phyloP scores from a whole-genome alignment of 2,113 vertebrate genomes.

The Accipiter cooperii region DNA sequence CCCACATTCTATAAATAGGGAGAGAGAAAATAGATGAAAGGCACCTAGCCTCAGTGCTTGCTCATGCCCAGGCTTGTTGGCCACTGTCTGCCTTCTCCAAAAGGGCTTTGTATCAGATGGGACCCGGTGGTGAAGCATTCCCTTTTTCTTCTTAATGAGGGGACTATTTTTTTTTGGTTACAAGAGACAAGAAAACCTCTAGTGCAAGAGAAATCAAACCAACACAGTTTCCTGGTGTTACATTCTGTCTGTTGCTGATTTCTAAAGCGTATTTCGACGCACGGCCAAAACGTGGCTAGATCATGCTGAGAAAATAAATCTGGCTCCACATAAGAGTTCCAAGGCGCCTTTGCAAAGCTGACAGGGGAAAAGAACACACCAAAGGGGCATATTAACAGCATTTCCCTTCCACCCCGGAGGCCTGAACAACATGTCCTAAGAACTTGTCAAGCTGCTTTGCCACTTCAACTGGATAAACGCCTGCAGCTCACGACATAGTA shows the following conservation, averaged over 20 bases:
- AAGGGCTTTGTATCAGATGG: neutral
- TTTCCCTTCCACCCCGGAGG: neutral
- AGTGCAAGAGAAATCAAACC: neutral
- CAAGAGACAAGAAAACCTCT: neutral
- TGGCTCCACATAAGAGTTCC: neutral
- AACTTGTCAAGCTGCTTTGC: neutral
- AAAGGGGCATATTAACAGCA: neutral
- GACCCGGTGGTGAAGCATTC: rapidly evolving
- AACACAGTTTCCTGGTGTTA: rapidly evolving
- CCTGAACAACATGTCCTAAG: neutral
- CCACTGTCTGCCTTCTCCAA: rapidly evolving
- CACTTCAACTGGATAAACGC: rapidly evolving
- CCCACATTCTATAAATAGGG: neutral
- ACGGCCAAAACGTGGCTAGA: neutral
- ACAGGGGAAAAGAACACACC: neutral
- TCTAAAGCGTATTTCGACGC: rapidly evolving
- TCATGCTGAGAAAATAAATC: neutral
- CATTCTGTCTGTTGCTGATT: neutral
- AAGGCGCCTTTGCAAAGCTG: neutral
- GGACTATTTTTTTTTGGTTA: neutral
- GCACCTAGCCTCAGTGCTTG: neutral
- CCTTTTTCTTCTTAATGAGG: neutral
- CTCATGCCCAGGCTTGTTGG: neutral
- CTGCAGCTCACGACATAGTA: rapidly evolving
- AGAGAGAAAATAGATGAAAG: neutral